Base-by-base conservation (phyloP, 2,888 invertebrate genomes). In the Amiota communis region DNA sequence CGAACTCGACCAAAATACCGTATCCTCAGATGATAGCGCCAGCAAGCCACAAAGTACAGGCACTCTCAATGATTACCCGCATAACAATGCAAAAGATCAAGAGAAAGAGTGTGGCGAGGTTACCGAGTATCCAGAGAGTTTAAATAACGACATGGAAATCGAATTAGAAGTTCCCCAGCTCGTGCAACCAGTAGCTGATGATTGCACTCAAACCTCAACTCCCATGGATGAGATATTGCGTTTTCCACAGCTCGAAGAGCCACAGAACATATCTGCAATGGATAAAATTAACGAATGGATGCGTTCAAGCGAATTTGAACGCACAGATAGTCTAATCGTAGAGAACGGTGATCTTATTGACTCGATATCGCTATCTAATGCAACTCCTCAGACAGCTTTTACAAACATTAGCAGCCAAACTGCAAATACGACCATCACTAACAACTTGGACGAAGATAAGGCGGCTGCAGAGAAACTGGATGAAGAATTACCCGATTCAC, bases 401-500 rank as follows among this genome's bases (percentile, higher is more conserved):
- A 87, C 85, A 36, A 81, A 82, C 71, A 79, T 83, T 15, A 84
- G 84, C 77, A 83, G 80, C 63, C 12, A 81, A 64, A 82, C 86
- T 0, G 82, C 81, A 61, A 85, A 85, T 48, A 87, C 87, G 61
- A 85, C 82, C 72, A 83, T 85, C 51, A 82, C 80, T 9, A 78
- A 83, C 15, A 79, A 81, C 67, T 76, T 87, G 10, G 89, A 90
- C 20, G 92, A 92, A 76, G 93, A 92, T 78, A 92, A 91, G 81
- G 91, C 93, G 85, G 94, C 94, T 75, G 88, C 94, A 0, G 90
- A 94, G 13, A 93, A 93, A 68, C 93, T 94, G 83, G 94, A 94
- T 20, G 94, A 94, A 8, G 94, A 95, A 81, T 88, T 95, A 17
- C 95, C 95, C 86, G 94, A 94, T 75, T 93, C 93, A 63, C 92